Evolutionary conservation across 1,140 invertebrate genomes (phyloP), one percentile per base, ranked within the genome.

Genomic region (Ditylenchus dipsaci): DNA sequence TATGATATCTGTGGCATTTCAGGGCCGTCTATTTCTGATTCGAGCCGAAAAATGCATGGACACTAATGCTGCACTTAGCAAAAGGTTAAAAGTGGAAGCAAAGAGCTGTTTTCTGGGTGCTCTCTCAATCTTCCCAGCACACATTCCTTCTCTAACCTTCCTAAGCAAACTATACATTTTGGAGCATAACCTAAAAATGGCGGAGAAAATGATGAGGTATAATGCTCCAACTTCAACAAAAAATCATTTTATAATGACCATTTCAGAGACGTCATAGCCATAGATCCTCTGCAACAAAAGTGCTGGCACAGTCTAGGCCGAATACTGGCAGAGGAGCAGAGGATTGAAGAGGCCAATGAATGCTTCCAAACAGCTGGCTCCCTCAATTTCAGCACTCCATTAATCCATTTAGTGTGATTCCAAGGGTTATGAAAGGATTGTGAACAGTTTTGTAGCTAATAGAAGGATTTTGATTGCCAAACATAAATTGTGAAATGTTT

Each of bases 151-250:
- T n/a, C 63, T 78, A 17, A 19, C 60, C 7, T 69, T 58, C 45
- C 61, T 81, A 15, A 72, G 78, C 26, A 45, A 63, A 29, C 21
- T 81, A 11, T 82, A 80, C 56, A 49, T 65, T 21, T 17, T 62
- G 21, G 78, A 82, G 30, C 69, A 67, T 21, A 76, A 83, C 60
- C 27, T 70, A 23, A 76, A 73, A 58, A 79, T 82, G 74, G 75
- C 79, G 1, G 79, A 81, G 64, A 83, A 83, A 64, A 72, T 83
- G 67, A 62, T 80, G 23, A 71, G 72, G 78, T 81, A 15, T 21
- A 63, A 47, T 66, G 45, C n/a, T 47, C 1, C n/a, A 61, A 53
- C 26, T 1, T 9, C 7, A 71, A 27, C 23, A 3, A 8, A 3
- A 26, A 53, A 53, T 27, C 19, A 47, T 56, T 43, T 27, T 19